These are phyloP conservation scores for Luehdorfia chinensis DNA, from an alignment of 1,140 invertebrate genomes.

Conservation along the genomic window DNA sequence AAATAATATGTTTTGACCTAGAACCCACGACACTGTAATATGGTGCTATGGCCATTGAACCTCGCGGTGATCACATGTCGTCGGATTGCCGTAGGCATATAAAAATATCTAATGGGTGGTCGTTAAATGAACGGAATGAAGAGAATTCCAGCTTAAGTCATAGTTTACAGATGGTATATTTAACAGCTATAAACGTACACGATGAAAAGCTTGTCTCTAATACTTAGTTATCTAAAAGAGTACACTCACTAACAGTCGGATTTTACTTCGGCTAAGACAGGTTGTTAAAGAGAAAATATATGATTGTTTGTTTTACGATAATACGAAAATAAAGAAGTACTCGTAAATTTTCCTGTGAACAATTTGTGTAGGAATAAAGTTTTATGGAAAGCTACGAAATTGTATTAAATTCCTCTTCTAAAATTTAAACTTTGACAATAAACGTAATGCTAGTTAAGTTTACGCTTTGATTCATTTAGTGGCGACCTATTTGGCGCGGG, in stretches of 20 bases:
- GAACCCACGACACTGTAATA: too few species aligned
- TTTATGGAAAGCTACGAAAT: conserved; percentile 11
- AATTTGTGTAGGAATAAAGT: not conserved
- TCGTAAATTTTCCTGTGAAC: not conserved
- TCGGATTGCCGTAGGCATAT: not conserved
- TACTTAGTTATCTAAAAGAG: conserved; percentile 10
- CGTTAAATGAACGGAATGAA: conserved; percentile 3
- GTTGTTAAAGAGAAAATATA: conserved; percentile 13
- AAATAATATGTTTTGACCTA: too few species aligned
- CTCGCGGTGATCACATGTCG: too few species aligned
- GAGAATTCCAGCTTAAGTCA: conserved; percentile 4
- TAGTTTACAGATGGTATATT: conserved; percentile 7
- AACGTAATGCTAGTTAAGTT: conserved; percentile 17
- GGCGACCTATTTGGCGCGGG: conserved; percentile 18
- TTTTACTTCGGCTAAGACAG: conserved; percentile 2
- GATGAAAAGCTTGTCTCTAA: not conserved
- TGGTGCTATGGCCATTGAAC: too few species aligned
- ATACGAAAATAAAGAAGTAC: conserved; percentile 2
- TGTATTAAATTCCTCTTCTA: conserved; percentile 9
- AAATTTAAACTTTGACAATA: conserved; percentile 18
- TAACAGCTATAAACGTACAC: conserved; percentile 2
- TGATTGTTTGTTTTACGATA: conserved; percentile 12
- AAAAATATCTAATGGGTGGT: conserved; percentile 5
- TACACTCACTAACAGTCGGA: not conserved
- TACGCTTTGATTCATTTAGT: conserved; percentile 18